A percentile compares a stretch with the other conserved stretches of the same genome.
These are phyloP conservation scores for Andrena trimmerana DNA, from an alignment of 2,888 invertebrate genomes.

Conservation along the genomic window DNA sequence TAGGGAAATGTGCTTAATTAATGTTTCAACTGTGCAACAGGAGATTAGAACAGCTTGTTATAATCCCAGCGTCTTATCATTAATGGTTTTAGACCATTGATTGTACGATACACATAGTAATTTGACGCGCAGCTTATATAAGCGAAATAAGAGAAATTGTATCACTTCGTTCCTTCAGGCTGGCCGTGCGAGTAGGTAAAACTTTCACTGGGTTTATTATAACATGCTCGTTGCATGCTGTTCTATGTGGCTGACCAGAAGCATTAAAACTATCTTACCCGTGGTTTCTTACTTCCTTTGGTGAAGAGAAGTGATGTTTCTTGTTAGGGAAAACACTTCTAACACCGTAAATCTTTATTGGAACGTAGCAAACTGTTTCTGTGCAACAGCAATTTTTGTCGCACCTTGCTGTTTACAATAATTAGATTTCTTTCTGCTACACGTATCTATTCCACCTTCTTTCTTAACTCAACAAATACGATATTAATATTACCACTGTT, in stretches of 20 bases:
- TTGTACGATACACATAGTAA: conserved; percentile 14
- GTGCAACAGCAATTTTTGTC: background rate
- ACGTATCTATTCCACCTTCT: no score
- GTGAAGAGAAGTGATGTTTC: conserved; percentile 6
- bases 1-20: background rate
- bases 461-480: no score
- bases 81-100: background rate
- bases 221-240: conserved; percentile 58
- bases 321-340: background rate
- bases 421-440: no score
- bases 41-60: background rate
- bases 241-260: conserved; percentile 48
- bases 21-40: no score
- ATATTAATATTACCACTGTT: no score
- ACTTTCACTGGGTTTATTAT: conserved; percentile 79
- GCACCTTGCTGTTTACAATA: background rate
- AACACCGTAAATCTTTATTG: background rate
- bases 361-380: no score
- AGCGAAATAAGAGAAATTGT: conserved; percentile 78
- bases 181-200: conserved; percentile 58
- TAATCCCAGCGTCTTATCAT: background rate
- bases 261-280: conserved; percentile 32
- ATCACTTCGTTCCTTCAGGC: conserved; percentile 71
- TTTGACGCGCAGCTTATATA: conserved; percentile 53
- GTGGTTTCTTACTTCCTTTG: conserved; percentile 4